A percentile compares a stretch with the other conserved stretches of the same genome.
Evolutionary conservation across 2,797 vertebrate species (phyloP).

Genomic region (Anas acuta): DNA sequence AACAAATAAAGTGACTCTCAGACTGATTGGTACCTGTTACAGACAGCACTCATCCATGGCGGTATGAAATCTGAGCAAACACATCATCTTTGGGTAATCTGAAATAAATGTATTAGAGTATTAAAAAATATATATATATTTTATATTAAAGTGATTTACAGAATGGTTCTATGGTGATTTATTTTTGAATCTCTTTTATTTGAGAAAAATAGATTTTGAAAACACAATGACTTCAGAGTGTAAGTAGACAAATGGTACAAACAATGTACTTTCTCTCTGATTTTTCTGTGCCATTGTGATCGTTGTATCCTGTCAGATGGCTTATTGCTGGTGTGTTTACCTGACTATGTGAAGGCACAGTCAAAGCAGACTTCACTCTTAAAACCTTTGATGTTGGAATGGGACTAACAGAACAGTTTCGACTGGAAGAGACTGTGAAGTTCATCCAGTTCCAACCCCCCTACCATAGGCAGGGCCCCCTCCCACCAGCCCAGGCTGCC

Average conservation of each 20-base stretch:
- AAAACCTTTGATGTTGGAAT: background rate
- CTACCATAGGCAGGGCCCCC: too few relatives aligned
- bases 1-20: too few relatives aligned
- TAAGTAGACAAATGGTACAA: background rate
- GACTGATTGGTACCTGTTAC: too few relatives aligned
- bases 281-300: background rate
- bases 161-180: background rate
- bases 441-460: too few relatives aligned
- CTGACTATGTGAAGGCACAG: background rate
- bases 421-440: too few relatives aligned
- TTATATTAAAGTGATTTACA: too few relatives aligned
- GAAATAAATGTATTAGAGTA: too few relatives aligned
- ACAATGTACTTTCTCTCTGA: background rate
- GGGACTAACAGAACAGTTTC: background rate
- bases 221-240: background rate
- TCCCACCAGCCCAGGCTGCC: too few relatives aligned
- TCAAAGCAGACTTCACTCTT: background rate
- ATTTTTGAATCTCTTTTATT: background rate
- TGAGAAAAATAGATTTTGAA: background rate
- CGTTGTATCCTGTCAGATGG: background rate
- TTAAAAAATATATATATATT: too few relatives aligned
- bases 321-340: background rate
- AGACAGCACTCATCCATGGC: too few relatives aligned
- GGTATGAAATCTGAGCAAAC: too few relatives aligned
- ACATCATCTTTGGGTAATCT: too few relatives aligned